A percentile compares a stretch with the other conserved stretches of the same genome.
Conservation (phyloP, 2,888 invertebrate species). For the Heliconius cydno region DNA sequence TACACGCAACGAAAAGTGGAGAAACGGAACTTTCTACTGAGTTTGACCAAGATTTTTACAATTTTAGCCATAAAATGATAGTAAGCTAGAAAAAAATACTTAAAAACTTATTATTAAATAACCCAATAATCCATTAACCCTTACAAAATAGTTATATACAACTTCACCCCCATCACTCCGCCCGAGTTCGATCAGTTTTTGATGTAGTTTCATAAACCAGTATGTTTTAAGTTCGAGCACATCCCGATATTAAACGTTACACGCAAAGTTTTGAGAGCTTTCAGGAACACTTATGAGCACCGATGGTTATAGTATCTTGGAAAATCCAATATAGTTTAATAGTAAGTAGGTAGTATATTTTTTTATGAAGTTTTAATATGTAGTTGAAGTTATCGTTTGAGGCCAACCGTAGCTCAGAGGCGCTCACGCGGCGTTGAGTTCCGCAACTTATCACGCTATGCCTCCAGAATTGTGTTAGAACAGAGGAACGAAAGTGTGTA, state of each 20-base stretch:
- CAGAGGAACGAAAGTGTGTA: not conserved
- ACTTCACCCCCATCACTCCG: slow-evolving; percentile 16
- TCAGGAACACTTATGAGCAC: slow-evolving; percentile 35
- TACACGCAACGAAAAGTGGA: no score
- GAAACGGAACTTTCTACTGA: no score
- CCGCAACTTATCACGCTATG: not conserved
- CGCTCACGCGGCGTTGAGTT: not conserved
- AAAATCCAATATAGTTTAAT: slow-evolving; percentile 18
- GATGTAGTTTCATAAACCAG: slow-evolving; percentile 46
- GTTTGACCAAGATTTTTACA: no score
- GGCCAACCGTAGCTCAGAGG: not conserved
- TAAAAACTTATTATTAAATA: not conserved
- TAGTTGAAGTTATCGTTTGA: not conserved
- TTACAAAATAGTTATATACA: slow-evolving; percentile 31
- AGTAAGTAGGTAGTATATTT: not conserved
- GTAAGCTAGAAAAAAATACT: no score
- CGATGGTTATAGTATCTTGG: slow-evolving; percentile 22
- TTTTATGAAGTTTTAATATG: not conserved
- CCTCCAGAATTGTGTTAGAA: not conserved
- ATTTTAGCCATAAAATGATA: no score
- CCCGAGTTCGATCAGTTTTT: slow-evolving; percentile 47
- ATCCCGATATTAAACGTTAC: slow-evolving; percentile 51
- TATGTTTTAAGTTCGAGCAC: slow-evolving; percentile 46
- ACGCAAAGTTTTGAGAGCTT: slow-evolving; percentile 49
- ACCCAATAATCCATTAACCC: not conserved